These are phyloP conservation scores for Mustelus asterias DNA, from an alignment of 2,113 vertebrate species.

Conservation along the genomic window DNA sequence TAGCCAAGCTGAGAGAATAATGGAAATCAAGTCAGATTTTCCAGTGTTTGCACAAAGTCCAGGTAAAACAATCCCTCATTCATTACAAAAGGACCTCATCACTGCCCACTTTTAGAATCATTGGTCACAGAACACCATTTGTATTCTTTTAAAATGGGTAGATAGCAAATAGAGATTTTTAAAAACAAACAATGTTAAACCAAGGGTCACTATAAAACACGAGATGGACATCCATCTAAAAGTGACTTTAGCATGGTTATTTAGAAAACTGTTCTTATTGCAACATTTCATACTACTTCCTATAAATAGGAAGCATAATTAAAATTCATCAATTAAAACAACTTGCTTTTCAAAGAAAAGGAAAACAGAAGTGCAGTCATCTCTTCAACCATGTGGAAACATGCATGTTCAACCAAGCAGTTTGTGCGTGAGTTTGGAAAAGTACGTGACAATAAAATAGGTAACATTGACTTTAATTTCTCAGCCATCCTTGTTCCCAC, in stretches of 20 bases:
- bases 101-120: background rate
- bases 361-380: background rate
- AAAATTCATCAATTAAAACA: constrained; percentile 16
- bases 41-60: background rate
- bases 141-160: background rate
- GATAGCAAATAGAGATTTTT: background rate
- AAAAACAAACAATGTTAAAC: background rate
- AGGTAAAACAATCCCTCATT: background rate
- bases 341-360: background rate
- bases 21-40: background rate
- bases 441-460: background rate
- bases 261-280: background rate
- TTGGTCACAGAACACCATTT: background rate
- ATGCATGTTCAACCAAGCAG: background rate
- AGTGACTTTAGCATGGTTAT: background rate
- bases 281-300: background rate
- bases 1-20: background rate
- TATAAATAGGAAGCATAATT: background rate
- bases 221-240: background rate
- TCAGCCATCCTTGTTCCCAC: background rate
- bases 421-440: background rate
- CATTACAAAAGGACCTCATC: background rate
- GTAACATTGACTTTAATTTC: background rate
- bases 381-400: background rate
- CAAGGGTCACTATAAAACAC: background rate